phyloP scores from a whole-genome alignment of 2,113 vertebrate genomes.

The Leucoraja erinaceus region DNA sequence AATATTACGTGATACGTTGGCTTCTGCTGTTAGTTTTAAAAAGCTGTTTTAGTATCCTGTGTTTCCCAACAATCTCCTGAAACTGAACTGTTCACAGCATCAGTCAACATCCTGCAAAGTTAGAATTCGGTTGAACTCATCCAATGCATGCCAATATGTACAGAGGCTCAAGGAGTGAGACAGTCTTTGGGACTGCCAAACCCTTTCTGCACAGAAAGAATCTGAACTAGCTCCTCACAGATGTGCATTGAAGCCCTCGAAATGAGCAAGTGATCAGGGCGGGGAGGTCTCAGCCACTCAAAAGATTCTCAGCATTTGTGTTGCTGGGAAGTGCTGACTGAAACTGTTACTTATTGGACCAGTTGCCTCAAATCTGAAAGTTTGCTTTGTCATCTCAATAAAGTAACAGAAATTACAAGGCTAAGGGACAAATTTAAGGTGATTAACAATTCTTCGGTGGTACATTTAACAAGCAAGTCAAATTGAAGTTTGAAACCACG shows the following conservation, averaged over 20 bases:
- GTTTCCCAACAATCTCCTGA: background rate
- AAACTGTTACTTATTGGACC: background rate
- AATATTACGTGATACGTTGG: background rate
- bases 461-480: background rate
- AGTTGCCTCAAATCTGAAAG: background rate
- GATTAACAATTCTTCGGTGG: background rate
- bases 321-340: slow-evolving; percentile 5
- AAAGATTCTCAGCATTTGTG: background rate
- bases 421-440: background rate
- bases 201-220: background rate
- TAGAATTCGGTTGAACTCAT: background rate
- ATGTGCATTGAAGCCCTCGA: background rate
- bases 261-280: background rate
- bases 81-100: background rate
- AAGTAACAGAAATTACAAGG: background rate
- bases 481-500: background rate
- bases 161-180: background rate
- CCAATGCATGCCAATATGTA: background rate
- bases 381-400: slow-evolving; percentile 17
- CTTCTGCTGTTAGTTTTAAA: background rate
- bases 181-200: background rate
- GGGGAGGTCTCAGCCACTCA: background rate
- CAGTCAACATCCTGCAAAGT: background rate
- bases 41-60: background rate
- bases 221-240: background rate